These are phyloP conservation scores for Takifugu rubripes DNA, from an alignment of 2,797 vertebrate species.

Conservation along the genomic window DNA sequence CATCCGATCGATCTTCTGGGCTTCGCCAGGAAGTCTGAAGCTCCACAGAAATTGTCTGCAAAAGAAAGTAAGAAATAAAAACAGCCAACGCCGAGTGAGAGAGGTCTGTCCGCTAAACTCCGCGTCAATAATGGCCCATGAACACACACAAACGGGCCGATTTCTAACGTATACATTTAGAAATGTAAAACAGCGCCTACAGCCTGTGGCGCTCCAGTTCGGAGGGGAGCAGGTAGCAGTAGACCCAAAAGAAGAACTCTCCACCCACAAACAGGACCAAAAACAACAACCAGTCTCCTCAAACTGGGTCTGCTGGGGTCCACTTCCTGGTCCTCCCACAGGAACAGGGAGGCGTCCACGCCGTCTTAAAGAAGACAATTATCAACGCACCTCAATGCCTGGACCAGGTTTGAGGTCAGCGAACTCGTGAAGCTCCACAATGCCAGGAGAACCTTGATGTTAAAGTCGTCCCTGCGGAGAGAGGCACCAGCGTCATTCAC, in stretches of 20 bases:
- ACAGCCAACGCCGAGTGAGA: constrained; percentile 3
- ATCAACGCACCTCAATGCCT: constrained; percentile 86
- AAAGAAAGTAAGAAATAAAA: constrained; percentile 25
- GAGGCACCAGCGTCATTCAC: constrained; percentile 3
- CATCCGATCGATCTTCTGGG: constrained; percentile 96
- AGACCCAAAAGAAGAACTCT: too few species aligned
- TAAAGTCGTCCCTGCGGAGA: constrained; percentile 88
- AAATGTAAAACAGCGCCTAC: too few species aligned
- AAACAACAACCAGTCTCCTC: too few species aligned
- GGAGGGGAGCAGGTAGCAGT: too few species aligned
- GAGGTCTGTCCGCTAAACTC: too few species aligned
- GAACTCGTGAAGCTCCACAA: constrained; percentile 97
- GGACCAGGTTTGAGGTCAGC: constrained; percentile 97
- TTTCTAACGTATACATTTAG: too few species aligned
- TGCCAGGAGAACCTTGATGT: constrained; percentile 94
- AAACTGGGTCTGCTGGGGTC: too few species aligned
- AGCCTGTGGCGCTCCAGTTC: too few species aligned
- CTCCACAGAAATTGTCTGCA: constrained; percentile 95
- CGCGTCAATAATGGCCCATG: too few species aligned
- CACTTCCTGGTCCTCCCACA: background rate
- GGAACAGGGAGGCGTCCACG: background rate
- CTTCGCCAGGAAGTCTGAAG: constrained; percentile 91
- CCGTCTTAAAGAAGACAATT: background rate
- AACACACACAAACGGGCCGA: too few species aligned
- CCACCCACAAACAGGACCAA: too few species aligned